Evolutionary conservation across 2,888 invertebrate genomes (phyloP), one percentile per base, ranked within the genome.

Genomic region (Penaeus monodon): DNA sequence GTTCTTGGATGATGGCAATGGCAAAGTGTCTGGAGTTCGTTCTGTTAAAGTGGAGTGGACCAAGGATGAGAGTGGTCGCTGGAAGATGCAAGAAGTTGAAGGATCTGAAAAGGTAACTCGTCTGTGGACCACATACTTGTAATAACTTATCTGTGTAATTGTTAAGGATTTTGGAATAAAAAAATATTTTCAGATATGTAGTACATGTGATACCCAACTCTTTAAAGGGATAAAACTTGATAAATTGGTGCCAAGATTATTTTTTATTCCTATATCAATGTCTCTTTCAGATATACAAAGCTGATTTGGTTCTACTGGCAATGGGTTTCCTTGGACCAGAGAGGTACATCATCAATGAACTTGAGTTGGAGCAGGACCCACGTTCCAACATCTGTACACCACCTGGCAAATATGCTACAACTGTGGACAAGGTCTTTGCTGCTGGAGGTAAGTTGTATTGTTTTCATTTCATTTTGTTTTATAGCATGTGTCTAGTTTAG

Each of bases 291-390:
- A 94, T 96, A 57, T 97, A 95, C 93, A 95, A 96, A 91, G 97
- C 97, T 84, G 98, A 99, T 92, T 94, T 99, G 90, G 97, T 99
- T 85, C 94, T 99, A 90, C 94, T 99, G 81, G 99, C 99, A 6
- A 99, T 99, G 99, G 99, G 99, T 91, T 99, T 99, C 94, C 93
- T 98, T 89, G 99, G 99, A 0, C 99, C 99, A 0, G 99, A 99
- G 93, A 94, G 97, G 92, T 91, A 92, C 70, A 95, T 99, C 84
- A 95, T 97, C 80, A 95, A 95, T 91, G 97, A 99, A 92, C 91
- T 94, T 86, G 94, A 94, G 76, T 93, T 98, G 70, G 95, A 96
- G 70, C 93, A 97, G 91, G 99, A 99, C 93, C 95, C 96, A 0
- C 95, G 99, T 90, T 97, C 98, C 91, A 99, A 99, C 93, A 95